Percentiles rank a stretch among this genome's conserved stretches.
Evolutionary conservation across 1,140 invertebrate genomes (phyloP).

Genomic region (Hydropsyche tenuis): DNA sequence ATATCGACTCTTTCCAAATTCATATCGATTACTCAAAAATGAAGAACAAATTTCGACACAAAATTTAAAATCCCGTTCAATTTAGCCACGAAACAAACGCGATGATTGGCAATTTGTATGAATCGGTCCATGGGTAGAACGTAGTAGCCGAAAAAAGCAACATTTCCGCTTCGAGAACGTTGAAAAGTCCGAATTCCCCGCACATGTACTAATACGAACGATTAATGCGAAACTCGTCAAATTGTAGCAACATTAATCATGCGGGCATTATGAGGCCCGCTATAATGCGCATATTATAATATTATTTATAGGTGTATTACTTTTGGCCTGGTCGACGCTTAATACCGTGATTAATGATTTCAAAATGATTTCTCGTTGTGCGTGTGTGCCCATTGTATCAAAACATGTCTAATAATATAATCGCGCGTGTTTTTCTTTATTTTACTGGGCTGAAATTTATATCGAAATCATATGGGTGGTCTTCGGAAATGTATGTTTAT

Average conservation of each 20-base stretch:
- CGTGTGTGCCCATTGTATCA: constrained; percentile 7
- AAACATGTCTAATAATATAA: background rate
- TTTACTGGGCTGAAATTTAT: constrained; percentile 3
- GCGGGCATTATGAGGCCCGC: background rate
- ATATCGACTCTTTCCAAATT: too few species aligned
- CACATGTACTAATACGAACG: too few species aligned
- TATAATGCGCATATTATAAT: background rate
- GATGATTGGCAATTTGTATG: constrained; percentile 48
- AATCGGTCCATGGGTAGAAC: too few species aligned
- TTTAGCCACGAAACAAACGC: constrained; percentile 32
- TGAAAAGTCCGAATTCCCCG: too few species aligned
- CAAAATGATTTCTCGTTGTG: constrained; percentile 4
- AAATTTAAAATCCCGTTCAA: constrained; percentile 25
- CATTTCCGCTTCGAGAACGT: too few species aligned
- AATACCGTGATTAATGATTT: constrained; percentile 32
- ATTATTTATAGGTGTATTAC: constrained; percentile 18
- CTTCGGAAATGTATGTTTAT: too few species aligned
- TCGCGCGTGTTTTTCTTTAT: background rate
- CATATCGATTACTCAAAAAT: too few species aligned
- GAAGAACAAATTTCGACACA: too few species aligned
- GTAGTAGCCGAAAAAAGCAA: too few species aligned
- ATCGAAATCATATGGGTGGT: background rate
- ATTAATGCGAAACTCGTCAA: constrained; percentile 22
- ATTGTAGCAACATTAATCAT: constrained; percentile 31
- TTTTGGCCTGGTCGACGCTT: constrained; percentile 23